These are phyloP conservation scores for Phenacoccus solenopsis DNA, from an alignment of 1,140 invertebrate genomes.

Conservation along the genomic window DNA sequence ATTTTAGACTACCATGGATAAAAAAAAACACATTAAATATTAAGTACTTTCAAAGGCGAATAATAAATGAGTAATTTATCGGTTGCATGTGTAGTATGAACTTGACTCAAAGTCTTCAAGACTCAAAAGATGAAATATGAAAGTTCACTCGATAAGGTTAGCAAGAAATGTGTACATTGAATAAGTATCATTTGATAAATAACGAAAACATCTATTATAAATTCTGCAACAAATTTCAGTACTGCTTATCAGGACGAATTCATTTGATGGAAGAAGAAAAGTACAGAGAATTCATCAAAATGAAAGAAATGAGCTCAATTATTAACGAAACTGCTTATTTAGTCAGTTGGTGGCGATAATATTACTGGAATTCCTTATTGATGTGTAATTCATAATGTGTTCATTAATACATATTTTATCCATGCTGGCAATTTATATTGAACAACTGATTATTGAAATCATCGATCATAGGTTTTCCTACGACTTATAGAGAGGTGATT, in stretches of 20 bases:
- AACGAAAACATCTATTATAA: neutral
- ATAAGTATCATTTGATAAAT: neutral
- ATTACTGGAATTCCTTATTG: neutral
- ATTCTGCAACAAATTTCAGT: neutral
- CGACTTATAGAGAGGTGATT: too few relatives aligned
- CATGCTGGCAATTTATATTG: too few relatives aligned
- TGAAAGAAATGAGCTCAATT: slow-evolving; percentile 18
- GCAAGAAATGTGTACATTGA: too few relatives aligned
- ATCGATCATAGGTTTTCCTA: too few relatives aligned
- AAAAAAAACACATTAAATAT: too few relatives aligned
- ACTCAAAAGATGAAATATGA: neutral
- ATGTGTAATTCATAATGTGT: neutral
- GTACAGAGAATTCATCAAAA: slow-evolving; percentile 18
- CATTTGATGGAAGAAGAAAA: slow-evolving; percentile 11
- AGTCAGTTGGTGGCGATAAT: slow-evolving; percentile 17
- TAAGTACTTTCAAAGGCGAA: too few relatives aligned
- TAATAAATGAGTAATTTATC: too few relatives aligned
- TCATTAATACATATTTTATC: neutral
- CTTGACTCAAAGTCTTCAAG: too few relatives aligned
- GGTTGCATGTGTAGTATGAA: too few relatives aligned
- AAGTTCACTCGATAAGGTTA: neutral
- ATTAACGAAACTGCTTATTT: slow-evolving; percentile 21
- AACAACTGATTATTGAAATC: too few relatives aligned
- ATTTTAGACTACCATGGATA: too few relatives aligned
- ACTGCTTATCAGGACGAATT: neutral